phyloP scores from a whole-genome alignment of 2,113 vertebrate species.

The Dinomys branickii region DNA sequence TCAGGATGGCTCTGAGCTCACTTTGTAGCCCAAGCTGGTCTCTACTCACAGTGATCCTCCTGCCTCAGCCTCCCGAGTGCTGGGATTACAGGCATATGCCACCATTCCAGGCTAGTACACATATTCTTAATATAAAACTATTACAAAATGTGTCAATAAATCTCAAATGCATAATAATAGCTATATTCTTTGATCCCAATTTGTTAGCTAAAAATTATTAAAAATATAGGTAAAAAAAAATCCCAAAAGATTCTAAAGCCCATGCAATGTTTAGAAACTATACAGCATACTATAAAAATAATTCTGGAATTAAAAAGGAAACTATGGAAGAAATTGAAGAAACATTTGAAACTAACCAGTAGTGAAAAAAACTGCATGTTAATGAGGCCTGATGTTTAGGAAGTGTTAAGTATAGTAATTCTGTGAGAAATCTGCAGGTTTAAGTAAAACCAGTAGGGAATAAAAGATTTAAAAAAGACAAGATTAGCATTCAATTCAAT shows the following conservation, averaged over 20 bases:
- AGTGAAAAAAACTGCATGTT: background rate
- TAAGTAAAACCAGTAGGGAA: constrained; percentile 2
- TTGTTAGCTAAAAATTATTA: background rate
- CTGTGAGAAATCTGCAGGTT: background rate
- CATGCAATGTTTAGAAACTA: background rate
- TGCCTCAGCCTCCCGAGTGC: too few relatives aligned
- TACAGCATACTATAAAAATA: background rate
- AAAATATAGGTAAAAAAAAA: background rate
- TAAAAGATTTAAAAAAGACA: background rate
- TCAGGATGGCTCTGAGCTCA: too few relatives aligned
- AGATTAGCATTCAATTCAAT: background rate
- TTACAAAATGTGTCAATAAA: background rate
- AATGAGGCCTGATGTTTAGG: background rate
- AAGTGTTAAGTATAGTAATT: background rate
- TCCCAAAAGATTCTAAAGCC: background rate
- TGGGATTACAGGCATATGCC: too few relatives aligned
- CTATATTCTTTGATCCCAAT: background rate
- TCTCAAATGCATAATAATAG: background rate
- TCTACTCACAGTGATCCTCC: too few relatives aligned
- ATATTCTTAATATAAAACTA: background rate
- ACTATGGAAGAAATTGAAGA: background rate
- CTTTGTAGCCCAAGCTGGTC: too few relatives aligned
- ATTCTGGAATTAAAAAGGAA: background rate
- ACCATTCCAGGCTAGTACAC: too few relatives aligned
- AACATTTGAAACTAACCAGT: background rate